These are phyloP conservation scores for Elgaria multicarinata DNA, from an alignment of 2,113 vertebrate genomes.

Conservation along the genomic window DNA sequence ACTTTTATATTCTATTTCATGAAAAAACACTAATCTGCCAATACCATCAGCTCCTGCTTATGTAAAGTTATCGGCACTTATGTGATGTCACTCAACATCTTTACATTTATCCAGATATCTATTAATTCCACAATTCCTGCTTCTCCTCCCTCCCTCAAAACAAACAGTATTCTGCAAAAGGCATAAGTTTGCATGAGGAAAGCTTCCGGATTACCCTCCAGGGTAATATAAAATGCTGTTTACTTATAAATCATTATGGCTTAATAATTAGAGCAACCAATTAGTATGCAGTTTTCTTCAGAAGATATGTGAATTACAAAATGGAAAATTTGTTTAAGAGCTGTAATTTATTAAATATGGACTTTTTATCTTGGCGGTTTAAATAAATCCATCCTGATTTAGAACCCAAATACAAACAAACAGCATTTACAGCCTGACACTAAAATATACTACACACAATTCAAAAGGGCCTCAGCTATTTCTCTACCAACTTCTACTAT, in stretches of 20 bases:
- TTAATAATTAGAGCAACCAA: neutral
- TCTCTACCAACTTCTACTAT: no score
- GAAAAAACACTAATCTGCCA: neutral
- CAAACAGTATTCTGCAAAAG: neutral
- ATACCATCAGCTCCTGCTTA: neutral
- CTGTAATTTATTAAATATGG: neutral
- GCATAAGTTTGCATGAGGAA: neutral
- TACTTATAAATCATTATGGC: neutral
- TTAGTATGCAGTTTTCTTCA: neutral
- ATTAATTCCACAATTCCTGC: neutral
- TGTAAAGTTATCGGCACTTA: neutral
- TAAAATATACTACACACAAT: neutral
- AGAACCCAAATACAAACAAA: neutral
- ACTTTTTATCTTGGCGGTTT: neutral
- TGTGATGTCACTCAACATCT: neutral
- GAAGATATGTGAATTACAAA: neutral
- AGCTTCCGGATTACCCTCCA: neutral
- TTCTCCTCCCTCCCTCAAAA: neutral
- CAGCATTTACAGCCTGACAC: neutral
- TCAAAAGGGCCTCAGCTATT: neutral
- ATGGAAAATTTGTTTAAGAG: neutral
- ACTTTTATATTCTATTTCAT: neutral
- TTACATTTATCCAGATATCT: neutral
- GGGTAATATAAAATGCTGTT: neutral
- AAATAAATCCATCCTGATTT: neutral